Conservation (phyloP, 2,113 vertebrate genomes). For the Setophaga coronata region DNA sequence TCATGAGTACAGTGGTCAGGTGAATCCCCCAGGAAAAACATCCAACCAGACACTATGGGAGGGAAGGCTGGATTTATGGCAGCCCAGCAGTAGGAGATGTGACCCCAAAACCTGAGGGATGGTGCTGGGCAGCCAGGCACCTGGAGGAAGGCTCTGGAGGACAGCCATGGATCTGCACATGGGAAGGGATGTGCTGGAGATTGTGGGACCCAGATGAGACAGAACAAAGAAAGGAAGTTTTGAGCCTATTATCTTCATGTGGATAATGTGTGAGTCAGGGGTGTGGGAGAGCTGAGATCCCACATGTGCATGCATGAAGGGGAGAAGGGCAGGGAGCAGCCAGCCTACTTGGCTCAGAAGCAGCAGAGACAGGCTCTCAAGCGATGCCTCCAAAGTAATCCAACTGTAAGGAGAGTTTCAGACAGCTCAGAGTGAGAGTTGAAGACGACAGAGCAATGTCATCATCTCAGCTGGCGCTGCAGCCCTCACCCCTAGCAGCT, state of each 20-base stretch:
- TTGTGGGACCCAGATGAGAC: background rate
- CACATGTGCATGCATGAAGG: background rate
- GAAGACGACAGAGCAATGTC: background rate
- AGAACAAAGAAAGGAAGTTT: background rate
- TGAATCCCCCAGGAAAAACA: background rate
- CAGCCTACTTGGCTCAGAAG: background rate
- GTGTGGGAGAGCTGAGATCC: background rate
- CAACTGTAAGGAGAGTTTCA: background rate
- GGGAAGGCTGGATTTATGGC: background rate
- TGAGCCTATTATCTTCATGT: background rate
- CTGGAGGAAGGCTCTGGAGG: background rate
- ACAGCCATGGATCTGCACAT: fast-evolving
- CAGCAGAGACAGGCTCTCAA: background rate
- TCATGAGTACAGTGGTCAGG: fast-evolving
- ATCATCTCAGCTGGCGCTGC: background rate
- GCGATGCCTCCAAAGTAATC: background rate
- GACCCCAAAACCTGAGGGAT: background rate
- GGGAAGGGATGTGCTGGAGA: fast-evolving
- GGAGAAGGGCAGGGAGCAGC: background rate
- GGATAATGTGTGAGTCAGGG: background rate
- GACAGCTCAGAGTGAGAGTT: background rate
- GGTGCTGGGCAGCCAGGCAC: fast-evolving
- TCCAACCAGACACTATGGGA: fast-evolving
- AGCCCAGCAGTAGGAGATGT: background rate
- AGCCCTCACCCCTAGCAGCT: background rate